Evolutionary conservation across 2,888 invertebrate genomes (phyloP), one percentile per base, ranked within the genome.

Genomic region (Arge pagana): DNA sequence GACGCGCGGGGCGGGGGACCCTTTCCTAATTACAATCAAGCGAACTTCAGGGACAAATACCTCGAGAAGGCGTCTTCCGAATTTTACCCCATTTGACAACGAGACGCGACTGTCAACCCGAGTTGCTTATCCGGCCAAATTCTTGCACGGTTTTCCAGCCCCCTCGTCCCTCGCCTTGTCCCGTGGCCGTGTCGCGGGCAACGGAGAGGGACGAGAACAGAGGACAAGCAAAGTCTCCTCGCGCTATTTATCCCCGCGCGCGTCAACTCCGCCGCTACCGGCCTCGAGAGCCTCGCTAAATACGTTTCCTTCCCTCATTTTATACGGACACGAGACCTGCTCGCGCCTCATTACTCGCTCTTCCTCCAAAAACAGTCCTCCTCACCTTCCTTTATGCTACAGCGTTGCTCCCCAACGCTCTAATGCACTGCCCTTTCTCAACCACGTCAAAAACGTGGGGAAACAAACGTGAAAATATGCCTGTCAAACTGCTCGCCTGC

Each of bases 271-370:
- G 35, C 45, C 21, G 45, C 15, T 10, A 26, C 28, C 33, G 35
- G 33, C 45, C 33, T 31, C 45, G 45, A 45, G 33, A 45, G 45
- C 45, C 45, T 24, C 45, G 35, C 45, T 45, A 45, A 45, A 45
- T 45, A 45, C 45, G 35, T 35, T 45, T 45, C 45, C 45, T 45
- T 24, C 23, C 35, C 45, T 35, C 45, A 33, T 45, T 35, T 45
- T 45, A 23, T 21, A 23, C 45, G 21, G 45, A 45, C 45, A 45
- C 45, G 45, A 31, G 45, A 45, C 45, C 45, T 35, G 33, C 45
- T 45, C 45, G 45, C 45, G 45, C 45, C 45, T 45, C 45, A 45
- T 45, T 45, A 45, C n/a, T n/a, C n/a, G n/a, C n/a, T n/a, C n/a
- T n/a, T n/a, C n/a, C n/a, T n/a, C n/a, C n/a, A n/a, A n/a, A n/a